Evolutionary conservation across 2,113 vertebrate species (phyloP).

Genomic region (Oenanthe melanoleuca): DNA sequence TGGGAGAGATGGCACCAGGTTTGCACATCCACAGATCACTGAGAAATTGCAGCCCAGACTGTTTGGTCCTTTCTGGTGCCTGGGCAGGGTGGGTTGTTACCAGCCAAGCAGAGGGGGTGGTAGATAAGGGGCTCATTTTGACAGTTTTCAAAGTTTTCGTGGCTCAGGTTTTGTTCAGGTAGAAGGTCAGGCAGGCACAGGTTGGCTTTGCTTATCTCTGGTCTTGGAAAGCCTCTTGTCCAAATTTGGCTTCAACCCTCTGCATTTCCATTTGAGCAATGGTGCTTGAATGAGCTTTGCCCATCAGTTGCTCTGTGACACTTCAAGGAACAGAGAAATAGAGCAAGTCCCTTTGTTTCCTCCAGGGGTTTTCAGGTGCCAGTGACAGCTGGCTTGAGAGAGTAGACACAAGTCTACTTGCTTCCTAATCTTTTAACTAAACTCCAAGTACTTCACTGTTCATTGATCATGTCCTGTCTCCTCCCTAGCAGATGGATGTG

Average conservation of each 20-base stretch:
- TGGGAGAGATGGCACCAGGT: not conserved
- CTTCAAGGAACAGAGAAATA: not conserved
- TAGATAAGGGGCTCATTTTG: not conserved
- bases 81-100: not conserved
- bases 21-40: rapidly evolving
- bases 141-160: not conserved
- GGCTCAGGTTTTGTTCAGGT: not conserved
- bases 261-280: not conserved
- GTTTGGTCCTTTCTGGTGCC: not conserved
- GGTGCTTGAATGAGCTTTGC: not conserved
- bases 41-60: not conserved
- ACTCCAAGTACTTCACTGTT: not conserved
- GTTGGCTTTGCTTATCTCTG: not conserved
- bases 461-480: not conserved
- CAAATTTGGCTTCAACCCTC: not conserved
- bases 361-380: not conserved
- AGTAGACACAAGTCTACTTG: not conserved
- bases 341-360: not conserved
- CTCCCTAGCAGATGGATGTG: not conserved
- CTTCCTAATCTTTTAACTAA: not conserved
- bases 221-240: not conserved
- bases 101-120: not conserved
- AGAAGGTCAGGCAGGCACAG: not conserved
- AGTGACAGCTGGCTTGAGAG: not conserved
- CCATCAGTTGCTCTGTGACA: not conserved